Percentiles rank a stretch among this genome's conserved stretches.
Conservation (phyloP, 2,888 invertebrate species). For the Drosophila borealis region DNA sequence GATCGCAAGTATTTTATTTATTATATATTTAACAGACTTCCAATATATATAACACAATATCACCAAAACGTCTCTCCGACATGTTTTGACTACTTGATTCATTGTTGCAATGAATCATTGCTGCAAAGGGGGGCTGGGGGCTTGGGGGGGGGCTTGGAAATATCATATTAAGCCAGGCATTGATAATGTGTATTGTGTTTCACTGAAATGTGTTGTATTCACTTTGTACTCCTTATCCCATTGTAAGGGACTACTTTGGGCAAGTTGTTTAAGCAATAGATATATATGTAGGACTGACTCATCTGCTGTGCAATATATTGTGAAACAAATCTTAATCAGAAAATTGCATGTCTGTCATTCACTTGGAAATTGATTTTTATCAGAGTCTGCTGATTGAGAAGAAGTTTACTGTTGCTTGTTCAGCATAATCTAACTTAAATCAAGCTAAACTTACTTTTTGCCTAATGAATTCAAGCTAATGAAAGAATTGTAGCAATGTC, state of each 20-base stretch:
- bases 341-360: too few species aligned
- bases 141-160: too few species aligned
- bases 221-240: not conserved
- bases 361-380: too few species aligned
- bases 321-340: not conserved
- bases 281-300: not conserved
- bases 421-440: too few species aligned
- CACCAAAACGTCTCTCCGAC: not conserved
- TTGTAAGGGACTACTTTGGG: not conserved
- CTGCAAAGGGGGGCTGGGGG: not conserved
- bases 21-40: too few species aligned
- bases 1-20: too few species aligned
- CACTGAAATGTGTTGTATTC: not conserved
- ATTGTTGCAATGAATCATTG: slow-evolving; percentile 11
- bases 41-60: not conserved
- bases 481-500: too few species aligned
- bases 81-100: not conserved
- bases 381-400: too few species aligned
- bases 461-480: not conserved
- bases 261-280: not conserved
- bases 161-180: not conserved
- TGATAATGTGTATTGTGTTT: not conserved
- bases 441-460: too few species aligned
- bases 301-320: not conserved
- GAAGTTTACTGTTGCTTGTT: too few species aligned